phyloP scores from a whole-genome alignment of 2,888 invertebrate species.

The Aspidapion aeneum region DNA sequence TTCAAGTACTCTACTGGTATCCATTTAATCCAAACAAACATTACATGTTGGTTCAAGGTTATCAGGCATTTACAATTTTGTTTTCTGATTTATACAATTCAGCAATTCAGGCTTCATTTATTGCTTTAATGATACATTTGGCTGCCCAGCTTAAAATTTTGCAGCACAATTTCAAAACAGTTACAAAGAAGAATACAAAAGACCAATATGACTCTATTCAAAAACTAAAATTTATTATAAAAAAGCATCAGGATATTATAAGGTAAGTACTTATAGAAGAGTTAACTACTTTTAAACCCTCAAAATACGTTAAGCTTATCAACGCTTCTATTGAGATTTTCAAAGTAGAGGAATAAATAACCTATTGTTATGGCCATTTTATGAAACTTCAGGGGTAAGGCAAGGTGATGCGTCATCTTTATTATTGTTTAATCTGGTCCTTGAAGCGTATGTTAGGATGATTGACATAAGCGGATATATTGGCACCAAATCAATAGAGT shows the following conservation, averaged over 20 bases:
- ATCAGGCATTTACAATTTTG: constrained; percentile 6
- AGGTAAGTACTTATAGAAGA: too few relatives aligned
- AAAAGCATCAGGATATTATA: constrained; percentile 14
- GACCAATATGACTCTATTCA: neutral
- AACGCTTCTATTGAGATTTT: too few relatives aligned
- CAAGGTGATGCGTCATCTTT: too few relatives aligned
- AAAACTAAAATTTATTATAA: constrained; percentile 6
- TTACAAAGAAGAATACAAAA: neutral
- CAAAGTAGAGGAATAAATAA: too few relatives aligned
- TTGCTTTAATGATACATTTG: constrained; percentile 8
- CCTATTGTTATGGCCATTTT: too few relatives aligned
- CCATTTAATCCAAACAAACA: constrained; percentile 11
- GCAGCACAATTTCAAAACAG: constrained; percentile 6
- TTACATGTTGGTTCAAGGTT: constrained; percentile 8
- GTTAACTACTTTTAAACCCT: too few relatives aligned
- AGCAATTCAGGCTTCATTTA: constrained; percentile 9
- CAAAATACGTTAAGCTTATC: too few relatives aligned
- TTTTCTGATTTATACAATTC: constrained; percentile 11
- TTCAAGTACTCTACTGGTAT: constrained; percentile 11
- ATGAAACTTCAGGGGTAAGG: too few relatives aligned
- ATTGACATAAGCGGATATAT: too few relatives aligned
- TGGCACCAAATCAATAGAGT: too few relatives aligned
- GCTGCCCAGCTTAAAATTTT: constrained; percentile 9
- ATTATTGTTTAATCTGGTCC: too few relatives aligned
- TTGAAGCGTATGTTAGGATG: too few relatives aligned